Base-by-base conservation (phyloP, 1,140 invertebrate genomes). In the Drosophila punjabiensis region DNA sequence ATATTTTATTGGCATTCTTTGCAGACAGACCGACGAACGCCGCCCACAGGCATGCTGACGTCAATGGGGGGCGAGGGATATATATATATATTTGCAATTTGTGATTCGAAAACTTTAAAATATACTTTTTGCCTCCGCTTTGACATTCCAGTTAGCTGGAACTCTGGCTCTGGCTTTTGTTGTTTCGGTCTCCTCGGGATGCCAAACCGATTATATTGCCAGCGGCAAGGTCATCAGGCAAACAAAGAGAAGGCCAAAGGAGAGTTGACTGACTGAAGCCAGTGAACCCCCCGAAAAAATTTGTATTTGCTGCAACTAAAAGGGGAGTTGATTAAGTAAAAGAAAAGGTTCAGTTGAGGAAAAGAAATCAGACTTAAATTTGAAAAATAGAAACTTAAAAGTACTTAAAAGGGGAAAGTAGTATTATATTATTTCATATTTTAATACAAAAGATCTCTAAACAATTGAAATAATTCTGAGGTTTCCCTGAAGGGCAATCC, bases 201-300 rank as follows among this genome's bases (percentile, higher is more conserved):
- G 35, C 67, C 63, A 50, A 24, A 32, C 55, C 37, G 53, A 58
- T 33, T 39, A 43, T 30, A 24, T 50, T 18, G 67, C 67, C 69
- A 48, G 5, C 30, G 64, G 65, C 75, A 79, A 87, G 82, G 83
- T 80, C 83, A 83, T 65, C 55, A 61, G 69, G 53, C 63, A 55
- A 56, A 77, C 63, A 77, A 77, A 67, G 75, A 61, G 56, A 33
- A 68, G 82, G 82, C 79, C 79, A 82, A 13, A 1, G 5, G 33
- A 37, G 81, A 80, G 82, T 81, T 80, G 81, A 76, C 80, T 78
- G 69, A 75, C 58, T 79, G 67, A 24, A 24, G 67, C 53, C 59
- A 24, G 24, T 82, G 67, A 58, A 70, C 69, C 52, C 65, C 4
- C 2, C 1, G 9, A 43, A 61, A 64, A 28, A 3, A 50, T 50